phyloP scores from a whole-genome alignment of 2,797 vertebrate species.

The Clarias fuscus region DNA sequence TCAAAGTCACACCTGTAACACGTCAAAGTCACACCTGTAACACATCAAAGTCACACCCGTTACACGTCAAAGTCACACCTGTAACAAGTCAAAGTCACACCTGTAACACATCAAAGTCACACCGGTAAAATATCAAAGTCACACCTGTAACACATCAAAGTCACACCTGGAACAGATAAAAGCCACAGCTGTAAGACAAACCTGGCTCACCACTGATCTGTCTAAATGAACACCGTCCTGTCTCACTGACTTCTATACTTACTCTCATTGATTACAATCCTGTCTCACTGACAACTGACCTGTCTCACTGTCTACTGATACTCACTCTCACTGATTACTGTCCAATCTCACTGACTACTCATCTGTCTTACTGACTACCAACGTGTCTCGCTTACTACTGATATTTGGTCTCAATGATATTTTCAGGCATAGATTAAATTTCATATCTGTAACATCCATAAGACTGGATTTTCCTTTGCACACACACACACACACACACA shows the following conservation, averaged over 20 bases:
- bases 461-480: background rate
- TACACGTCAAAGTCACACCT: no score
- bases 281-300: background rate
- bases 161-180: background rate
- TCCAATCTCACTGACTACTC: background rate
- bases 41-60: no score
- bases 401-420: background rate
- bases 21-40: background rate
- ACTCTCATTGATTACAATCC: background rate
- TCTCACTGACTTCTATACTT: background rate
- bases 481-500: conserved; percentile 10
- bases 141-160: no score
- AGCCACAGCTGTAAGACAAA: background rate
- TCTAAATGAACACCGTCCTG: background rate
- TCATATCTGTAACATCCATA: background rate
- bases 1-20: background rate
- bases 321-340: background rate
- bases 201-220: background rate
- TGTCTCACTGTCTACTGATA: background rate
- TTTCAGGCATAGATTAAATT: background rate
- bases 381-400: background rate
- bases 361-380: background rate
- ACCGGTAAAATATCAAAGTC: background rate
- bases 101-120: background rate
- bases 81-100: background rate